Evolutionary conservation across 2,888 invertebrate species (phyloP), one percentile per base, ranked within the genome.

Genomic region (Pristionchus maxplancki): DNA sequence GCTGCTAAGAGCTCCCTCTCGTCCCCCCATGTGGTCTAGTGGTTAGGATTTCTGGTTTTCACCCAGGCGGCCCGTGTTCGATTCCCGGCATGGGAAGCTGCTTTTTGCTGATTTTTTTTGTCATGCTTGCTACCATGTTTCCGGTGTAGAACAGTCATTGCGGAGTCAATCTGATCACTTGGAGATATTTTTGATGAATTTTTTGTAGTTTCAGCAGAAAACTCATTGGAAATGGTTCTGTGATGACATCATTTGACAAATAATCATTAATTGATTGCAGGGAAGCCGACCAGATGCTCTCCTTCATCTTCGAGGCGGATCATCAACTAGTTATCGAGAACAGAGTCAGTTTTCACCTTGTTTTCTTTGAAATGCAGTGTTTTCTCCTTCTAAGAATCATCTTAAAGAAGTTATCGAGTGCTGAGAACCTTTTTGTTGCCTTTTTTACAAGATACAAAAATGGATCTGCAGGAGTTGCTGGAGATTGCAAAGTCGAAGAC

Each of bases 11-110:
- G 58, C 24, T n/a, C 58, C 4, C 78, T 44, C 83, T 58, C 64
- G 64, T 85, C 85, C 58, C 88, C 88, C 89, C 85, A 89, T 90
- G 90, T 91, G 90, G 91, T 91, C 91, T 91, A 91, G 91, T 92
- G 91, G 91, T 92, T 91, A 91, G 90, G 91, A 91, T 91, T 91
- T 90, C 89, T 88, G 91, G 91, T 91, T 91, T 91, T 91, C 91
- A 91, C 91, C 91, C 91, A 88, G 89, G 89, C 91, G 91, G 91
- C 91, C 91, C 91, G 91, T 91, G 91, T 91, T 91, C 91, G 91
- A 91, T 92, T 91, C 91, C 91, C 91, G 91, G 91, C 91, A 91
- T 88, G 81, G 89, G 89, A 89, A 89, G 62, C 31, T 53, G 44
- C 78, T 78, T 78, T 78, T 78, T 78, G 78, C 78, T 20, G 28